Conservation (phyloP, 2,797 vertebrate species). For the Botia kubotai region DNA sequence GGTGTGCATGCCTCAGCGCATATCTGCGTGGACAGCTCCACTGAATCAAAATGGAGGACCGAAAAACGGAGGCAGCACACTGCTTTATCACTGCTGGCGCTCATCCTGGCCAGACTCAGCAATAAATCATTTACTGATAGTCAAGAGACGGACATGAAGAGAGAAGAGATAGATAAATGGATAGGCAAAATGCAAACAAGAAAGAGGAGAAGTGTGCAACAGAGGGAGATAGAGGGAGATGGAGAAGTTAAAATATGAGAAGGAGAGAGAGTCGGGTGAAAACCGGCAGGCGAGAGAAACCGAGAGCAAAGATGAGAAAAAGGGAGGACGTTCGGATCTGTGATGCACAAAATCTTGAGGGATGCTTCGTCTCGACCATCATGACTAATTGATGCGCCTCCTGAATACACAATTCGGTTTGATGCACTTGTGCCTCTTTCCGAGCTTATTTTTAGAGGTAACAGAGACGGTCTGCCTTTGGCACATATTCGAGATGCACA, state of each 20-base stretch:
- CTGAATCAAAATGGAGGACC: constrained; percentile 79
- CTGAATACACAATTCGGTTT: constrained; percentile 51
- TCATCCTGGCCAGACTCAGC: constrained; percentile 57
- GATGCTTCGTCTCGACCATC: constrained; percentile 42
- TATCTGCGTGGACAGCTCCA: constrained; percentile 58
- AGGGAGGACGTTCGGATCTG: constrained; percentile 15
- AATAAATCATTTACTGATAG: constrained; percentile 63
- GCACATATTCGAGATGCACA: constrained; percentile 28
- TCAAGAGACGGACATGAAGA: constrained; percentile 58
- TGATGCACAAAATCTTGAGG: constrained; percentile 36
- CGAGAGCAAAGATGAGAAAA: constrained; percentile 4
- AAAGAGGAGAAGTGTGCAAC: constrained; percentile 26
- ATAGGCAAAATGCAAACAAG: constrained; percentile 50
- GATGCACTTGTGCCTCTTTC: constrained; percentile 39
- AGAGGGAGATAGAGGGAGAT: constrained; percentile 33
- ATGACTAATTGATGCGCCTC: constrained; percentile 54
- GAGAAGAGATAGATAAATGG: constrained; percentile 56
- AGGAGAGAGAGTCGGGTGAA: neutral
- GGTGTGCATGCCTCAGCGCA: constrained; percentile 54
- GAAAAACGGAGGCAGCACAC: constrained; percentile 53
- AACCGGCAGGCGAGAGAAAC: constrained; percentile 14
- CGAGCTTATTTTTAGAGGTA: constrained; percentile 46
- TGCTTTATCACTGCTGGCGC: constrained; percentile 57
- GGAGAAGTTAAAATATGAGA: constrained; percentile 28
- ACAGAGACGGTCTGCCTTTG: constrained; percentile 24